Evolutionary conservation across 2,113 vertebrate species (phyloP).

Genomic region (Eulacestoma nigropectus): DNA sequence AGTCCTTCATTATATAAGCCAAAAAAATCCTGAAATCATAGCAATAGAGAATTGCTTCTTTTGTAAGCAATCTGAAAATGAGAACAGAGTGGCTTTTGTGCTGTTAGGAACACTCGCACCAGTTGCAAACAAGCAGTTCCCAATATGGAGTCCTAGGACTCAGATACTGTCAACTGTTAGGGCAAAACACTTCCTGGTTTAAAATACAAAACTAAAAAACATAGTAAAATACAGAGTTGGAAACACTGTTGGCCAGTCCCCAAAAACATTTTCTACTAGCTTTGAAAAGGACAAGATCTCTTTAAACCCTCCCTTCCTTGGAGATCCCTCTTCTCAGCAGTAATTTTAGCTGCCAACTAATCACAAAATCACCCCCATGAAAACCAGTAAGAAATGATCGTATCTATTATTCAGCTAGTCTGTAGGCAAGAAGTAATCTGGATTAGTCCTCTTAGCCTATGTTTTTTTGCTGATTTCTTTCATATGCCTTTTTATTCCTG

Average conservation of each 20-base stretch:
- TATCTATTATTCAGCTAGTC: neutral
- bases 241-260: neutral
- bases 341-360: neutral
- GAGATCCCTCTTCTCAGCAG: neutral
- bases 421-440: neutral
- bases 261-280: neutral
- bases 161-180: neutral
- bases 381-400: neutral
- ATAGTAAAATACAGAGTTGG: neutral
- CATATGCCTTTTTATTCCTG: neutral
- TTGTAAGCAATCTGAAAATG: neutral
- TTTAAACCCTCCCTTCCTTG: neutral
- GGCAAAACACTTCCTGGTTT: neutral
- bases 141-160: neutral
- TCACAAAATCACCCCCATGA: neutral
- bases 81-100: neutral
- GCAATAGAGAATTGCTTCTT: neutral
- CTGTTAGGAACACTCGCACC: neutral
- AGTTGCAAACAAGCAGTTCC: neutral
- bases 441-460: neutral
- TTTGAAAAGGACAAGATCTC: neutral
- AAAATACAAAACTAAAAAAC: neutral
- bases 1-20: neutral
- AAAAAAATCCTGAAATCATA: neutral
- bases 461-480: neutral